These are phyloP conservation scores for Holothuria leucospilota DNA, from an alignment of 53 echinoderm and acorn worm species.

Conservation along the genomic window DNA sequence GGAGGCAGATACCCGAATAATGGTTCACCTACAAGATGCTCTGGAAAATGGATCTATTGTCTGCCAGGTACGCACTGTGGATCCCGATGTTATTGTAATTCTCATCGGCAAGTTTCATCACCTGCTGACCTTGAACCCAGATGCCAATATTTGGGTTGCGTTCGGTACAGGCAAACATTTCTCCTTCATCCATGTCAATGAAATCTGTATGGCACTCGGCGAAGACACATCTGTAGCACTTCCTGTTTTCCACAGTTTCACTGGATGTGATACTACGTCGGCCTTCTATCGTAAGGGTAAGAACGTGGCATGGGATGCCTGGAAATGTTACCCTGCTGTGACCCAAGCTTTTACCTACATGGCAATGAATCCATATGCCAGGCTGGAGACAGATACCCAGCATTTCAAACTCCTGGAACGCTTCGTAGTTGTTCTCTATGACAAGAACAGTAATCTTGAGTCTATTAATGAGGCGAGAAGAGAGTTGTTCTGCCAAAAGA, in stretches of 20 bases:
- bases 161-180: constrained; percentile 63
- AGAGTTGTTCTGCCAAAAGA: constrained; percentile 27
- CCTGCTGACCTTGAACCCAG: background rate
- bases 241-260: constrained; percentile 58
- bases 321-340: constrained; percentile 64
- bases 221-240: constrained; percentile 45
- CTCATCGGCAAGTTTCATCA: background rate
- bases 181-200: constrained; percentile 49
- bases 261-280: constrained; percentile 66
- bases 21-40: constrained; percentile 1
- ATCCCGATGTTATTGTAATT: background rate
- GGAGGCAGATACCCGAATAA: background rate
- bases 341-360: constrained; percentile 57
- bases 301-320: constrained; percentile 52
- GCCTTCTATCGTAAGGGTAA: constrained; percentile 50
- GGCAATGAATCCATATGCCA: constrained; percentile 27
- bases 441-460: constrained; percentile 21
- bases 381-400: background rate
- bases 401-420: constrained; percentile 32
- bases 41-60: constrained; percentile 4
- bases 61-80: background rate
- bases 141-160: constrained; percentile 65
- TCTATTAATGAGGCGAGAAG: constrained; percentile 39
- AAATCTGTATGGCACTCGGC: constrained; percentile 52
- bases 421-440: constrained; percentile 25